Conservation (phyloP, 2,113 vertebrate genomes). For the Chloropsis hardwickii region DNA sequence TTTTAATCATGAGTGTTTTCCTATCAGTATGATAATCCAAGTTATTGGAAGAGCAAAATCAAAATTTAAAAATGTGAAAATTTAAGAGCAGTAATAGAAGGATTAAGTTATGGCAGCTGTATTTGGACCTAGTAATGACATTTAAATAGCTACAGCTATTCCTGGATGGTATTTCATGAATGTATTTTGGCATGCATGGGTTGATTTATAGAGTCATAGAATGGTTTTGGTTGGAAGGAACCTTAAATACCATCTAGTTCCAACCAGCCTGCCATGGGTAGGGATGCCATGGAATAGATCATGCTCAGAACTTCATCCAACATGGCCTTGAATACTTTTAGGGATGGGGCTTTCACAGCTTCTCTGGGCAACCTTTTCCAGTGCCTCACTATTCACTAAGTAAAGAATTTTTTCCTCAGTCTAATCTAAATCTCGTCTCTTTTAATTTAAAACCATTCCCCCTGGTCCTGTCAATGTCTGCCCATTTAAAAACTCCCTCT, state of each 20-base stretch:
- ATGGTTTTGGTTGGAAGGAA: background rate
- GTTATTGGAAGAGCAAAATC: background rate
- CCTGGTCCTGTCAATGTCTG: background rate
- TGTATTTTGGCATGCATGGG: rapidly evolving
- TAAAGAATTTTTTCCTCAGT: background rate
- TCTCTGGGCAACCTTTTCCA: background rate
- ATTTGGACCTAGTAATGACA: background rate
- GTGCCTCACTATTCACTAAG: background rate
- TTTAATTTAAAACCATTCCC: background rate
- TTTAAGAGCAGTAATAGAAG: background rate
- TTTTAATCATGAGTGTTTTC: background rate
- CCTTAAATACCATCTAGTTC: background rate
- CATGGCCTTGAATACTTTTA: background rate
- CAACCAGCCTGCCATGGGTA: rapidly evolving
- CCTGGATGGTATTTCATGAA: background rate
- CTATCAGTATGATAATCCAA: background rate
- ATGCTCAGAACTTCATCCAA: background rate
- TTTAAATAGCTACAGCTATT: background rate
- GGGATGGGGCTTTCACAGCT: background rate
- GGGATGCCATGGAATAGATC: background rate
- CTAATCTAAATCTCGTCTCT: background rate
- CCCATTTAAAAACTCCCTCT: background rate
- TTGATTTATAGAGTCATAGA: background rate
- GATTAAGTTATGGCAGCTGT: background rate
- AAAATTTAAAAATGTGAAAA: background rate